A percentile compares a stretch with the other conserved stretches of the same genome.
Evolutionary conservation across 2,797 vertebrate genomes (phyloP).

Genomic region (Nyctalus aviator): DNA sequence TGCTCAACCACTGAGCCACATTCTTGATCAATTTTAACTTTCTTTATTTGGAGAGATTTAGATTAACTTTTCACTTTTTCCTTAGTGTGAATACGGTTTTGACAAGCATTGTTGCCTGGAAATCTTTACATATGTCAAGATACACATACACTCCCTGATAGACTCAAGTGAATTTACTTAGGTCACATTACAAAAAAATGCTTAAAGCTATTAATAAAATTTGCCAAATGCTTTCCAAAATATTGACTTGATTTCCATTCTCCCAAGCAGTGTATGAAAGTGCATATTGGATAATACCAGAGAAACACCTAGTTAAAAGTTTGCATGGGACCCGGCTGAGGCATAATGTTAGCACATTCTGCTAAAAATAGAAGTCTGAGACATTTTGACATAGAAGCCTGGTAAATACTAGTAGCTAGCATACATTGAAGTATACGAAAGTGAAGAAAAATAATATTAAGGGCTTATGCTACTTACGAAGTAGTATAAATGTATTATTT

Average conservation of each 20-base stretch:
- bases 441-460: not conserved
- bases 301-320: conserved; percentile 28
- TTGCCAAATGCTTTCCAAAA: conserved; percentile 24
- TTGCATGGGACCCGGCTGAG: not conserved
- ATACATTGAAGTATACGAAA: not conserved
- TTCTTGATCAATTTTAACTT: not conserved
- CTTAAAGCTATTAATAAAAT: not conserved
- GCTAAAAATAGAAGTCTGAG: conserved; percentile 44
- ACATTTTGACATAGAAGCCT: not conserved
- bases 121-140: not conserved
- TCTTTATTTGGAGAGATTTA: conserved; percentile 25
- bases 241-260: not conserved
- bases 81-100: not conserved
- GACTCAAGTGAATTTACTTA: not conserved
- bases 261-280: not conserved
- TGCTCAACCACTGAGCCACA: not conserved
- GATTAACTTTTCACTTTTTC: not conserved
- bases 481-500: not conserved
- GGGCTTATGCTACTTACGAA: not conserved
- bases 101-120: not conserved
- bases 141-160: not conserved
- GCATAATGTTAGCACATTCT: conserved; percentile 4
- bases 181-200: not conserved
- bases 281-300: not conserved
- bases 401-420: not conserved